Evolutionary conservation across 1,140 invertebrate species (phyloP).

Genomic region (Nasonia vitripennis): DNA sequence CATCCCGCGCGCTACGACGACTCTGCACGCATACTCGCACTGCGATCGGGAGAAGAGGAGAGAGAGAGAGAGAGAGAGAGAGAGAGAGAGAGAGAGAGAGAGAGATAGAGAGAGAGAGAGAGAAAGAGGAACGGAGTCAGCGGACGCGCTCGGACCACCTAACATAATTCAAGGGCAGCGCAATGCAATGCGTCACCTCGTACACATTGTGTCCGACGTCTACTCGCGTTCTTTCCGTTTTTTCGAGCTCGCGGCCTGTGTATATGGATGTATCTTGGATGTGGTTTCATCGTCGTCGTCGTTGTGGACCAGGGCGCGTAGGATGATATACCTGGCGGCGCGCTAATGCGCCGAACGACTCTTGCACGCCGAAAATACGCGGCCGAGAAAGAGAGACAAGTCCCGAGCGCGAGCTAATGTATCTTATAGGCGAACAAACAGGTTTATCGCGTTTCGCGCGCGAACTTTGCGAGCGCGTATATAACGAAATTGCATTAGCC

Average conservation of each 20-base stretch:
- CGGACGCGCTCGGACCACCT: slow-evolving; percentile 13
- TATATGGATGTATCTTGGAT: slow-evolving; percentile 29
- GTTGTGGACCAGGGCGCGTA: slow-evolving; percentile 20
- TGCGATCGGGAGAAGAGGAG: too few species aligned
- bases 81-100: too few species aligned
- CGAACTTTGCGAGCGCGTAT: slow-evolving; percentile 9
- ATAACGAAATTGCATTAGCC: slow-evolving; percentile 43
- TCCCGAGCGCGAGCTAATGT: slow-evolving; percentile 8
- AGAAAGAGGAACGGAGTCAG: neutral
- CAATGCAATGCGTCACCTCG: slow-evolving; percentile 40
- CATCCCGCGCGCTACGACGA: neutral
- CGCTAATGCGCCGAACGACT: slow-evolving; percentile 29
- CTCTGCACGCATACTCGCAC: neutral
- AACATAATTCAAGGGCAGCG: slow-evolving; percentile 38
- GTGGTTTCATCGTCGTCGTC: slow-evolving; percentile 32
- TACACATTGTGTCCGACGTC: slow-evolving; percentile 31
- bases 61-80: neutral
- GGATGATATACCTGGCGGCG: slow-evolving; percentile 42
- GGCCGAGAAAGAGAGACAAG: neutral
- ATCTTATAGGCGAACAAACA: slow-evolving; percentile 40
- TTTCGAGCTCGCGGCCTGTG: neutral
- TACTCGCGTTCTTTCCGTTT: slow-evolving; percentile 1
- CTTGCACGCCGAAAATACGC: slow-evolving; percentile 40
- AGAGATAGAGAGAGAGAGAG: too few species aligned
- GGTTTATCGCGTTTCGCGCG: slow-evolving; percentile 45